Evolutionary conservation across 2,113 vertebrate genomes (phyloP).

Genomic region (Bostrychus sinensis): DNA sequence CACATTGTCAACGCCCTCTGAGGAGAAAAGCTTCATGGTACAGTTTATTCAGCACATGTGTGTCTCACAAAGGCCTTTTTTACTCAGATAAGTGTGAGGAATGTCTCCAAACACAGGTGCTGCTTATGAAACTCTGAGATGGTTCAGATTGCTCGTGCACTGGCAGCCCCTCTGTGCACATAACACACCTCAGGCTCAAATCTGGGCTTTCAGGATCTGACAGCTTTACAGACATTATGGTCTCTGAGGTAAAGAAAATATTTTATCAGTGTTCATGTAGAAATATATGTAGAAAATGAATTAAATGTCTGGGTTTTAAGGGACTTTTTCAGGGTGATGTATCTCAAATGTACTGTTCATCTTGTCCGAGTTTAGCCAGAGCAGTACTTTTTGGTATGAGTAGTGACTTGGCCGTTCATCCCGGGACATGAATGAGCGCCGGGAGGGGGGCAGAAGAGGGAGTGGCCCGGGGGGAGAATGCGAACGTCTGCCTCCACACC

Average conservation of each 20-base stretch:
- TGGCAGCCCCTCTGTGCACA: slow-evolving; percentile 70
- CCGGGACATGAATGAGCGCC: slow-evolving; percentile 26
- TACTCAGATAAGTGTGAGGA: slow-evolving; percentile 75
- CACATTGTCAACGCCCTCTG: slow-evolving; percentile 41
- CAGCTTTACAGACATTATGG: slow-evolving; percentile 59
- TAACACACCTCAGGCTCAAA: slow-evolving; percentile 68
- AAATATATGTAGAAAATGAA: slow-evolving; percentile 45
- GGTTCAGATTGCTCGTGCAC: slow-evolving; percentile 75
- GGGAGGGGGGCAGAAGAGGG: slow-evolving; percentile 49
- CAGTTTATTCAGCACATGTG: slow-evolving; percentile 75
- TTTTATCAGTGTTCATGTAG: slow-evolving; percentile 46
- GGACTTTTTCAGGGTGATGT: neutral
- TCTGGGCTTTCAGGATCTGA: slow-evolving; percentile 62
- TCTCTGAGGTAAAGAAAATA: slow-evolving; percentile 58
- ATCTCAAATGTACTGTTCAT: too few relatives aligned
- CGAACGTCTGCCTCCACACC: slow-evolving; percentile 73
- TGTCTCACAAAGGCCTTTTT: slow-evolving; percentile 71
- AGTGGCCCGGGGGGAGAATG: slow-evolving; percentile 62
- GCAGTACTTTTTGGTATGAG: slow-evolving; percentile 17
- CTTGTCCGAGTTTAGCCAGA: too few relatives aligned
- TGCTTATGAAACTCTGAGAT: slow-evolving; percentile 76
- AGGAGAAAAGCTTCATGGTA: slow-evolving; percentile 57
- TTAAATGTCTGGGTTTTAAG: neutral
- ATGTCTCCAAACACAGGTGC: slow-evolving; percentile 84
- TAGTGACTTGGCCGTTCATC: slow-evolving; percentile 16